Base-by-base conservation (phyloP, 2,797 vertebrate genomes). In the Orestias chungarensis region DNA sequence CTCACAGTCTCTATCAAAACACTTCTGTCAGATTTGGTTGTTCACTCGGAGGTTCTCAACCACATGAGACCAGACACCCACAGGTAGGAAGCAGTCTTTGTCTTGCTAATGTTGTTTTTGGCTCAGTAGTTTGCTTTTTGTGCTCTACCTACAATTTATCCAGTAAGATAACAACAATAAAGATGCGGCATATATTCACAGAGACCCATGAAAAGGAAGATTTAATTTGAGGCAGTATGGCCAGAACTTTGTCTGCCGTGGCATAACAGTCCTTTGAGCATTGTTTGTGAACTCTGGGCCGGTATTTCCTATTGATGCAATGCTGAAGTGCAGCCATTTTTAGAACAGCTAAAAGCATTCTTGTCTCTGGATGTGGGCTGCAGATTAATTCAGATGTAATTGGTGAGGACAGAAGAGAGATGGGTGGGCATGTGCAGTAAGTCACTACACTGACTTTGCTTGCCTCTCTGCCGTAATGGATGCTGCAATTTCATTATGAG, bases 271-370 rank as follows among this genome's bases (percentile, higher is more conserved):
- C 75, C 33, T 44, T 35, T 59, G 46, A 74, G 78, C 74, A 78
- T 90, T 91, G 85, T 92, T 86, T 84, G 77, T 68, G 29, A 70
- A 75, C 79, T 20, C 15, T 35, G 44, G 66, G 76, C 75, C 82
- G 87, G 71, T 87, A 65, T 88, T 92, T 92, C 52, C 66, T 86
- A 94, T 95, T 87, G 93, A 96, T 95, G 94, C 91, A 80, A 82
- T 76, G 86, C 84, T 88, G 82, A 66, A 54, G 78, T 62, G 43
- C 76, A 82, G 82, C 83, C 87, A 80, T 86, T 85, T 82, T 75
- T 83, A 89, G 88, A 17, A 62, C 0, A 87, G 85, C 86, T 91
- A 92, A 93, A 92, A 94, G 92, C 89, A 89, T 86, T 91, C 25
- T 70, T 64, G 80, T 87, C 90, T 86, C 85, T 85, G 78, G 90